phyloP scores from a whole-genome alignment of 2,888 invertebrate genomes.

The Zele albiditarsus region DNA sequence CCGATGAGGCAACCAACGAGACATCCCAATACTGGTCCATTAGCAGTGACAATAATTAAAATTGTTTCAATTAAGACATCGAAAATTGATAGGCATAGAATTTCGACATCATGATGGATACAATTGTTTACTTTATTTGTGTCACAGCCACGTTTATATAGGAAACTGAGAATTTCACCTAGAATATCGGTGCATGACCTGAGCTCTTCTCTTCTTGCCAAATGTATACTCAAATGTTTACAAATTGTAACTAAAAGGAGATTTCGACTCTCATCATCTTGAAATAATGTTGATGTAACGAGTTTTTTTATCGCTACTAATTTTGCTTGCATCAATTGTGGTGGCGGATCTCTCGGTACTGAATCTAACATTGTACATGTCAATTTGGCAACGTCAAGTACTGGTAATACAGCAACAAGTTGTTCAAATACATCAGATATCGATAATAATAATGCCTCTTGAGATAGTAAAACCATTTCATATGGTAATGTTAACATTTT shows the following conservation, averaged over 20 bases:
- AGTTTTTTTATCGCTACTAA: conserved; percentile 88
- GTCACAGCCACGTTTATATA: conserved; percentile 76
- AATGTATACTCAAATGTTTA: conserved; percentile 87
- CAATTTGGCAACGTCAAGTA: conserved; percentile 85
- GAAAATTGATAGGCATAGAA: conserved; percentile 85
- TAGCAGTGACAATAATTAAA: conserved; percentile 85
- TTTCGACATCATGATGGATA: conserved; percentile 86
- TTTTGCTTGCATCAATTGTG: conserved; percentile 85
- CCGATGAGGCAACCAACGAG: conserved; percentile 91
- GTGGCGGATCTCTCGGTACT: conserved; percentile 80
- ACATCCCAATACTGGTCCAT: conserved; percentile 83
- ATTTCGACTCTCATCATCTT: conserved; percentile 87
- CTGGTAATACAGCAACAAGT: conserved; percentile 82
- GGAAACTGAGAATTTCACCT: conserved; percentile 84
- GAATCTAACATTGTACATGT: conserved; percentile 87
- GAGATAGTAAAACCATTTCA: conserved; percentile 85
- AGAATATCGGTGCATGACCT: conserved; percentile 89
- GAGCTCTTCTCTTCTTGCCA: conserved; percentile 87
- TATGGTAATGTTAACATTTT: conserved; percentile 83
- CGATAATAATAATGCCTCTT: conserved; percentile 87
- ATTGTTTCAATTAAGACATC: conserved; percentile 91
- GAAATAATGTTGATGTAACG: conserved; percentile 82
- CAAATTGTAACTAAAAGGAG: conserved; percentile 88
- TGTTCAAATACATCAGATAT: conserved; percentile 90
- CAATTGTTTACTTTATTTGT: conserved; percentile 77